Evolutionary conservation across 2,888 invertebrate genomes (phyloP).

Genomic region (Synanthedon myopaeformis): DNA sequence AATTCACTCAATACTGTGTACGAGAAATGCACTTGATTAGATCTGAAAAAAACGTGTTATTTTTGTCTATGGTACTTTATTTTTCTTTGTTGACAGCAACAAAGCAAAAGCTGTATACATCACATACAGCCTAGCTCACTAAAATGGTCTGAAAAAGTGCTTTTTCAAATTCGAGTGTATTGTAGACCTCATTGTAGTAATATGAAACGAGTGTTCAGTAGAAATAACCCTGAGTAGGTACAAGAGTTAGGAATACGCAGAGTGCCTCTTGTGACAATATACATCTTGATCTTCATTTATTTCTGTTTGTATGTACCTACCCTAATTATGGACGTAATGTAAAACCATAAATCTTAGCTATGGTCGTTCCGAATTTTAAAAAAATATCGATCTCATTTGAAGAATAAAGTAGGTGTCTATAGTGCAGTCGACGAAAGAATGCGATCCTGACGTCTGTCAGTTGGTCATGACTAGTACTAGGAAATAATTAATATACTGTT

Average conservation of each 20-base stretch:
- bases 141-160: conserved; percentile 53
- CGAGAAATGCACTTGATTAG: conserved; percentile 45
- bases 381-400: too few relatives aligned
- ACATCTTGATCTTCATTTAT: conserved; percentile 30
- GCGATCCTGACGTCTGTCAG: too few relatives aligned
- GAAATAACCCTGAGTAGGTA: conserved; percentile 38
- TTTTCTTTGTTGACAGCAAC: conserved; percentile 5
- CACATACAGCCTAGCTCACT: conserved; percentile 3
- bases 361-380: too few relatives aligned
- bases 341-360: too few relatives aligned
- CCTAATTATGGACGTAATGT: too few relatives aligned
- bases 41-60: conserved; percentile 20
- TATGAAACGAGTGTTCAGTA: conserved; percentile 51
- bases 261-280: conserved; percentile 66
- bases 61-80: conserved; percentile 7
- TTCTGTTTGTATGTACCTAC: conserved; percentile 13
- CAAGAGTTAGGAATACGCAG: conserved; percentile 37
- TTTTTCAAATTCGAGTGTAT: conserved; percentile 19
- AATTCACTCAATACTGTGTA: too few relatives aligned
- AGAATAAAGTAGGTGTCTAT: too few relatives aligned
- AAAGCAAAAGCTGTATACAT: not conserved
- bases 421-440: too few relatives aligned
- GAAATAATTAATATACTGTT: too few relatives aligned
- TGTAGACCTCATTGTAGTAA: conserved; percentile 29
- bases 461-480: too few relatives aligned